These are phyloP conservation scores for Fringilla coelebs DNA, from an alignment of 2,797 vertebrate species.

Conservation along the genomic window DNA sequence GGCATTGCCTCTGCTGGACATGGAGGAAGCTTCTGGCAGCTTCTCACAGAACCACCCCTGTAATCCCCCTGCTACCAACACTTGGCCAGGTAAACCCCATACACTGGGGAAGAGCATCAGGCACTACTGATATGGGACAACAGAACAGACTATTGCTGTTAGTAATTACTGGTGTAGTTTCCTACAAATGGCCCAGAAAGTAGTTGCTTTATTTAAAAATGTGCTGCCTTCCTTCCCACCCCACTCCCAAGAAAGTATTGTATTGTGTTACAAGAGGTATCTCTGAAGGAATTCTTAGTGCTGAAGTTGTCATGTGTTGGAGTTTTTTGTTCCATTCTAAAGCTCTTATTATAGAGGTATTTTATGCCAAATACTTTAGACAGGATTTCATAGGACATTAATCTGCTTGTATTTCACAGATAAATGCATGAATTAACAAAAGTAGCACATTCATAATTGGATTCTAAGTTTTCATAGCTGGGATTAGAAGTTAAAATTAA, in stretches of 20 bases:
- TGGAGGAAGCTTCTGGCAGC: background rate
- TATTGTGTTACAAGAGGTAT: background rate
- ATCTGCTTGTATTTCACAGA: slow-evolving; percentile 34
- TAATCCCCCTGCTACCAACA: too few species aligned
- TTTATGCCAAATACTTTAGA: background rate
- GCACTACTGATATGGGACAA: background rate
- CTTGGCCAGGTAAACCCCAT: background rate
- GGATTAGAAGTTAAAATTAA: slow-evolving; percentile 2
- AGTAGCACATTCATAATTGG: slow-evolving; percentile 22
- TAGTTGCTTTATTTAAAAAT: background rate
- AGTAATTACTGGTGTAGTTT: background rate
- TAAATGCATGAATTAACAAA: slow-evolving; percentile 19
- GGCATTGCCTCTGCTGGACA: background rate
- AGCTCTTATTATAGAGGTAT: background rate
- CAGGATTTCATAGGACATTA: slow-evolving; percentile 9
- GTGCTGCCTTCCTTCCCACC: background rate
- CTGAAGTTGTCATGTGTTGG: background rate
- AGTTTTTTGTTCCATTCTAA: background rate
- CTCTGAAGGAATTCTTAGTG: background rate
- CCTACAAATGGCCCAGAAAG: background rate
- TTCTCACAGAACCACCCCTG: background rate
- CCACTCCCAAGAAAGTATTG: background rate
- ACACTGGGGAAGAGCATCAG: background rate
- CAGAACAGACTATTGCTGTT: background rate
- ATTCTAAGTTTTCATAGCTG: background rate